These are phyloP conservation scores for Aethina tumida DNA, from an alignment of 1,140 invertebrate genomes.

Conservation along the genomic window DNA sequence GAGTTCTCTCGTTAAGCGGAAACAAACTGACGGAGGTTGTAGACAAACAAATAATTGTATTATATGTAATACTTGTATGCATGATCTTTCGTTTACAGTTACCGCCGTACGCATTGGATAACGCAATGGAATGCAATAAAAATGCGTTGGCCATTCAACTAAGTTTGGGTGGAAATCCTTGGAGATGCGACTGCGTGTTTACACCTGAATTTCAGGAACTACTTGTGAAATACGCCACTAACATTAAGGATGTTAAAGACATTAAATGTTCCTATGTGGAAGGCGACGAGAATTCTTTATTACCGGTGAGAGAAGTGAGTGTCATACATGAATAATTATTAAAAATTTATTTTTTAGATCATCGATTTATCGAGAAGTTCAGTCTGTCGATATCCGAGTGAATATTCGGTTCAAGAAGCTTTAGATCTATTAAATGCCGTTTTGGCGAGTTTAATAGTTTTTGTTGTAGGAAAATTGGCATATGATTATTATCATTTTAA, in stretches of 20 bases:
- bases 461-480: conserved; percentile 60
- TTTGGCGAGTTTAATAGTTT: conserved; percentile 53
- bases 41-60: conserved; percentile 9
- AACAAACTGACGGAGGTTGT: conserved; percentile 61
- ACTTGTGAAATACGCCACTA: conserved; percentile 55
- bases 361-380: conserved; percentile 53
- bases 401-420: conserved; percentile 46
- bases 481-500: conserved; percentile 77
- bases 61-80: background rate
- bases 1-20: conserved; percentile 58
- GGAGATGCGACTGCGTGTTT: conserved; percentile 71
- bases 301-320: conserved; percentile 40
- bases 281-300: conserved; percentile 47
- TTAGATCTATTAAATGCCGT: conserved; percentile 64
- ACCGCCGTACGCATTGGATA: conserved; percentile 67
- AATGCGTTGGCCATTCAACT: conserved; percentile 47
- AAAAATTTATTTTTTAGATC: conserved; percentile 47
- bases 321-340: conserved; percentile 5
- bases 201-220: conserved; percentile 59
- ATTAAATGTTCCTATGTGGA: conserved; percentile 50
- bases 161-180: conserved; percentile 64
- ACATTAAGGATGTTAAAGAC: conserved; percentile 56
- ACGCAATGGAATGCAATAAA: conserved; percentile 59
- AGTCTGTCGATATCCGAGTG: conserved; percentile 48
- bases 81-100: conserved; percentile 42